Evolutionary conservation across 2,113 vertebrate species (phyloP).

Genomic region (Ailurus styani): DNA sequence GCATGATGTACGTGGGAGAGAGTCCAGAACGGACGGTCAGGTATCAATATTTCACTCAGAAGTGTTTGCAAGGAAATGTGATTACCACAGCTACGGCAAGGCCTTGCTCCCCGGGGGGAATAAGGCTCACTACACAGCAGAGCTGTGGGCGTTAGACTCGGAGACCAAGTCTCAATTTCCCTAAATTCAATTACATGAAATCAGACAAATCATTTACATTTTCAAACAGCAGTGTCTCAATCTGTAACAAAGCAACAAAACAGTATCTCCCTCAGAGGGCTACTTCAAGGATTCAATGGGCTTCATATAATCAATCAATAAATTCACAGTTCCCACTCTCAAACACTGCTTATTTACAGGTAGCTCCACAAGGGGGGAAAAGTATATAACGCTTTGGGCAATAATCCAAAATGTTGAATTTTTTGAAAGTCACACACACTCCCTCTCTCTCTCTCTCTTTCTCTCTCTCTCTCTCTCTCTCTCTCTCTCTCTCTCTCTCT

Average conservation of each 20-base stretch:
- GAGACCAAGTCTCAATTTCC: neutral
- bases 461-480: too few relatives aligned
- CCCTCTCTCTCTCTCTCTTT: too few relatives aligned
- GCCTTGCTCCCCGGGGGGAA: neutral
- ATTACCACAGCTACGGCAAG: neutral
- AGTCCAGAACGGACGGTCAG: neutral
- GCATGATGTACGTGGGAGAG: neutral
- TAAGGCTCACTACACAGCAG: neutral
- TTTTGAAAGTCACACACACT: neutral
- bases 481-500: too few relatives aligned
- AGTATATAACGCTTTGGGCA: neutral
- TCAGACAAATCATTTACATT: neutral
- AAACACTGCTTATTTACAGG: neutral
- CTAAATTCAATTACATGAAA: neutral
- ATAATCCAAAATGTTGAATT: neutral
- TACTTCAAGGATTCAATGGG: slow-evolving; percentile 1
- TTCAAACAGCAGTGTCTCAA: neutral
- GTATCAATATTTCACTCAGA: neutral
- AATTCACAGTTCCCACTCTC: neutral
- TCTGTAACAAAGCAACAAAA: neutral
- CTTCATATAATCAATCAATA: neutral
- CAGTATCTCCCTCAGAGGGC: neutral
- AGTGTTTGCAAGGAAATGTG: neutral
- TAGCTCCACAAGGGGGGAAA: neutral
- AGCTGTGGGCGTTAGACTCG: neutral